These are phyloP conservation scores for Tipula vernalis DNA, from an alignment of 2,888 invertebrate species.

Conservation along the genomic window DNA sequence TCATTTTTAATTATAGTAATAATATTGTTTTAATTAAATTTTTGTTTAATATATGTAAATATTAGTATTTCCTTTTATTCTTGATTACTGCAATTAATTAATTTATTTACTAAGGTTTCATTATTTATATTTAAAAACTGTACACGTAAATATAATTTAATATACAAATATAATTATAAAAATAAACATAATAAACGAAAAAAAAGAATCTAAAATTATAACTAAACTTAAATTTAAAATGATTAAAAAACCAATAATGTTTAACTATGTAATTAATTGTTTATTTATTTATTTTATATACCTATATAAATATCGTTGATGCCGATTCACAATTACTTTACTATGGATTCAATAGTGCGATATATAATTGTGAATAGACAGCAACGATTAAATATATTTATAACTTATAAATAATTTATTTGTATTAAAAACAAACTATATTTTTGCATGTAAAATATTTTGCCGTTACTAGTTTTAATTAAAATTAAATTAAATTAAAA, in stretches of 20 bases:
- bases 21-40: background rate
- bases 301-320: background rate
- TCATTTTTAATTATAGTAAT: background rate
- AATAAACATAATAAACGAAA: background rate
- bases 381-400: background rate
- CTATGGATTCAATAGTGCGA: no score
- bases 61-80: background rate
- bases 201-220: background rate
- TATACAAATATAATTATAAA: background rate
- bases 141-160: background rate
- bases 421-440: background rate
- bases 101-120: background rate
- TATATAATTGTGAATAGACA: no score
- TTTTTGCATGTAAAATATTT: background rate
- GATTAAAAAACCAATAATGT: background rate
- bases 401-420: background rate
- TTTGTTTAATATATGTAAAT: background rate
- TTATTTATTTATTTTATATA: background rate
- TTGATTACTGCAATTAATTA: background rate
- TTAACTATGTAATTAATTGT: background rate
- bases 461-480: background rate
- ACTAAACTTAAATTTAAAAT: background rate
- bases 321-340: no score
- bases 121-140: background rate
- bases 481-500: background rate